Evolutionary conservation across 2,888 invertebrate genomes (phyloP), one percentile per base, ranked within the genome.

Genomic region (Galerucella pusilla): DNA sequence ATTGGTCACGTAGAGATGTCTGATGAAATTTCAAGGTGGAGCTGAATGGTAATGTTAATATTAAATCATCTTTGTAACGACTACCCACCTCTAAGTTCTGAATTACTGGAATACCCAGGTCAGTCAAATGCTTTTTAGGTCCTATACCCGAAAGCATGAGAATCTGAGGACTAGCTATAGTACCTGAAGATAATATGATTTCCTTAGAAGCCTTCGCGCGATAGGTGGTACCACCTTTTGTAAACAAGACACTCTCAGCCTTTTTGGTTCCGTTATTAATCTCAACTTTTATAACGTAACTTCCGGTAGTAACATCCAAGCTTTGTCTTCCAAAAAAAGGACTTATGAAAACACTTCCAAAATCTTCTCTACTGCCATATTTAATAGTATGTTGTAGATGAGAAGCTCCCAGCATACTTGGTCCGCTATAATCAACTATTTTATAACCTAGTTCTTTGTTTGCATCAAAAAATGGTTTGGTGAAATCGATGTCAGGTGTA

Each of bases 71-170:
- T 14, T 49, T 49, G 14, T 49, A 49, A 14, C 49, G 49, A 49
- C 11, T 60, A 42, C 35, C 35, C 35, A 42, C 35, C 9, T 42
- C 35, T 42, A 42, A 42, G 6, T 42, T 42, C 7, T 91, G 88
- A 63, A 94, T 83, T 3, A 92, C 89, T 0, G 89, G 84, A 68
- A 95, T 93, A 1, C 89, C 89, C 9, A 91, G 83, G 35, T 91
- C 87, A 7, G 85, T 81, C 6, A 94, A 87, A 83, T 94, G 91
- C 0, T 90, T 87, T 16, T 85, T 87, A 0, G 94, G 94, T 0
- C 94, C 94, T 49, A 96, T 88, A 11, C 96, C 96, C 0, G 96
- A 96, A 12, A 96, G 86, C 93, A 96, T 93, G 63, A 97, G 86
- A 12, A 96, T 86, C 85, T 96, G 96, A 0, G 96, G 94, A 0